Conservation (phyloP, 2,888 invertebrate species). For the Clivina fossor region DNA sequence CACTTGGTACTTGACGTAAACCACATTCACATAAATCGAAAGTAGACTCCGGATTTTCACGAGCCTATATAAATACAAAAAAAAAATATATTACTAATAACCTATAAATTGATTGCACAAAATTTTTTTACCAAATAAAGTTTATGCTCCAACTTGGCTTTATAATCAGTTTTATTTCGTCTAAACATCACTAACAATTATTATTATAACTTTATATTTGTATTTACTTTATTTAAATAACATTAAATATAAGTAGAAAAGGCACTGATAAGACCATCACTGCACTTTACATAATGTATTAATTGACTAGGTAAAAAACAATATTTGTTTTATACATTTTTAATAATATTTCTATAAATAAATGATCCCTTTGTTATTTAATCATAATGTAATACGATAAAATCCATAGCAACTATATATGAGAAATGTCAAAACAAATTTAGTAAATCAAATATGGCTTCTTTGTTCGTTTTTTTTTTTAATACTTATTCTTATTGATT, state of each 20-base stretch:
- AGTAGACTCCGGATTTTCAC: constrained; percentile 77
- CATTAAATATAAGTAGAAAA: constrained; percentile 21
- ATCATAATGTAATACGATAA: too few relatives aligned
- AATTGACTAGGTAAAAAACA: too few relatives aligned
- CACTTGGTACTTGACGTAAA: constrained; percentile 71
- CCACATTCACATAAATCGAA: constrained; percentile 82
- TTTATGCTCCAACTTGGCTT: constrained; percentile 62
- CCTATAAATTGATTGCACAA: constrained; percentile 15
- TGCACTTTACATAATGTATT: too few relatives aligned
- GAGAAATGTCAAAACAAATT: too few relatives aligned
- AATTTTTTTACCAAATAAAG: constrained; percentile 57
- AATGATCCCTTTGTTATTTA: too few relatives aligned
- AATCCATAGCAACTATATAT: too few relatives aligned
- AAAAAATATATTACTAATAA: constrained; percentile 19
- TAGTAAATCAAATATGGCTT: too few relatives aligned
- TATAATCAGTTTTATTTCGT: constrained; percentile 54
- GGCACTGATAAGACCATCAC: too few relatives aligned
- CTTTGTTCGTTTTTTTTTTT: too few relatives aligned
- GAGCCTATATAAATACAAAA: constrained; percentile 65
- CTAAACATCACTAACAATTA: constrained; percentile 46
- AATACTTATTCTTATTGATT: too few relatives aligned
- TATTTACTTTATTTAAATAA: constrained; percentile 20
- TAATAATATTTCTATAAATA: too few relatives aligned
- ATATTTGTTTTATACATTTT: too few relatives aligned
- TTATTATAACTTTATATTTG: not conserved